Evolutionary conservation across 2,797 vertebrate species (phyloP).

Genomic region (Liparis tanakae): DNA sequence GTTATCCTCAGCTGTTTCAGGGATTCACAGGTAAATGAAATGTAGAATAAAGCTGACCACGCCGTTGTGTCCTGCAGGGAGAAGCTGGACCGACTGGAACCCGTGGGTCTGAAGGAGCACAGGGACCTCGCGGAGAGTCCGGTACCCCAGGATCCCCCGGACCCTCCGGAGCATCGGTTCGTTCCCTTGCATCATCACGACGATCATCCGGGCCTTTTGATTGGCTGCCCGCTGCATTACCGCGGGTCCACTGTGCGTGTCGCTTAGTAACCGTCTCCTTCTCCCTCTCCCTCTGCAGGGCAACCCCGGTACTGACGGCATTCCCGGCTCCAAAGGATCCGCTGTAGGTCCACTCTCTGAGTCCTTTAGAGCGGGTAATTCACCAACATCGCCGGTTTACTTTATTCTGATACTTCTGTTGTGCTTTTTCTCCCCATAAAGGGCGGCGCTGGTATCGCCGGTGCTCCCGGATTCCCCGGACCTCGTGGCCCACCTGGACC

Average conservation of each 20-base stretch:
- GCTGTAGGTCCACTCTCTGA: conserved; percentile 84
- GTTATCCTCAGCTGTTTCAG: background rate
- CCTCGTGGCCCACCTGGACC: conserved; percentile 96
- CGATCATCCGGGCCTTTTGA: conserved; percentile 66
- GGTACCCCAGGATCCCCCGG: conserved; percentile 96
- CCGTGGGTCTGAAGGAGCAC: conserved; percentile 92
- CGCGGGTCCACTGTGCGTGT: background rate
- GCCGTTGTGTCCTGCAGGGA: conserved; percentile 81
- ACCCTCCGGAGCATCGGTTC: conserved; percentile 89
- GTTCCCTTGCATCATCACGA: conserved; percentile 33
- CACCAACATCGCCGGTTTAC: conserved; percentile 3
- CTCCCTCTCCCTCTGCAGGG: conserved; percentile 79
- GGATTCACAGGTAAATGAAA: background rate
- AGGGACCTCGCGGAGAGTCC: conserved; percentile 92
- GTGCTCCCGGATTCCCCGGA: conserved; percentile 97
- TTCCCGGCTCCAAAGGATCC: conserved; percentile 95
- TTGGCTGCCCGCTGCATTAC: background rate
- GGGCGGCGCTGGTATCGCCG: conserved; percentile 94
- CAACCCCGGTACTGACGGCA: conserved; percentile 95
- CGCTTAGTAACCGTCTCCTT: conserved; percentile 7
- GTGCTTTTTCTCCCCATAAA: conserved; percentile 57
- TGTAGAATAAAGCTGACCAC: no score
- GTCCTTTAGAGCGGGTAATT: background rate
- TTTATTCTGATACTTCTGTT: conserved; percentile 25
- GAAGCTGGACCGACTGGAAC: conserved; percentile 95